A percentile compares a stretch with the other conserved stretches of the same genome.
phyloP scores from a whole-genome alignment of 1,140 invertebrate species.

The Wasmannia auropunctata region DNA sequence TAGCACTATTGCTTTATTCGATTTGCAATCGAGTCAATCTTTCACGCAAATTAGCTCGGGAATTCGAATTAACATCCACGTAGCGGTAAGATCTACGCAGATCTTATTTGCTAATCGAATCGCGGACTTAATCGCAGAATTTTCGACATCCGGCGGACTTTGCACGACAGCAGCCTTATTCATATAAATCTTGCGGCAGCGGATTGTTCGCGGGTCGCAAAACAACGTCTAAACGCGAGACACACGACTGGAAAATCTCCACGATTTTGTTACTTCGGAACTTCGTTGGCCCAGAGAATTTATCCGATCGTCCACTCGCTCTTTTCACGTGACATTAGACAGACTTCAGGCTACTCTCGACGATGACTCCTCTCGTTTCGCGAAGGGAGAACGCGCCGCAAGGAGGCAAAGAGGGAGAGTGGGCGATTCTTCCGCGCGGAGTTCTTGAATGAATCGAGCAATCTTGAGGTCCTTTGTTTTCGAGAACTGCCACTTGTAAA shows the following conservation, averaged over 20 bases:
- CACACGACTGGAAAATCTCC: background rate
- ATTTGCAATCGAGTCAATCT: conserved; percentile 23
- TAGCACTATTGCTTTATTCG: background rate
- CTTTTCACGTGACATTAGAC: conserved; percentile 19
- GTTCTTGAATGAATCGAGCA: conserved; percentile 82
- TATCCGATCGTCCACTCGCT: background rate
- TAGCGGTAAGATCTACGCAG: background rate
- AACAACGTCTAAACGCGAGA: background rate
- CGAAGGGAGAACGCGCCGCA: conserved; percentile 8
- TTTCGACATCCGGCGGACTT: background rate
- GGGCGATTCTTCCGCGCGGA: conserved; percentile 61
- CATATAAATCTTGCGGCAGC: background rate
- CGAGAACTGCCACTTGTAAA: conserved; percentile 85
- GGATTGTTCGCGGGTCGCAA: background rate
- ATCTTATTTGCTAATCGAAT: conserved; percentile 37
- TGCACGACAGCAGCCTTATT: background rate
- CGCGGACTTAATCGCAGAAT: background rate
- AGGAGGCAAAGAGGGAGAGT: background rate
- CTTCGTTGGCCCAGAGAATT: background rate
- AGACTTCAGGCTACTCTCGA: conserved; percentile 15
- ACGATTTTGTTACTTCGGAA: background rate
- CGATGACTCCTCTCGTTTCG: conserved; percentile 46
- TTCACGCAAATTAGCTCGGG: background rate
- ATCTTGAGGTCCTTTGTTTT: conserved; percentile 84
- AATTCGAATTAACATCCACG: background rate